phyloP scores from a whole-genome alignment of 2,113 vertebrate genomes.

The Suncus etruscus region DNA sequence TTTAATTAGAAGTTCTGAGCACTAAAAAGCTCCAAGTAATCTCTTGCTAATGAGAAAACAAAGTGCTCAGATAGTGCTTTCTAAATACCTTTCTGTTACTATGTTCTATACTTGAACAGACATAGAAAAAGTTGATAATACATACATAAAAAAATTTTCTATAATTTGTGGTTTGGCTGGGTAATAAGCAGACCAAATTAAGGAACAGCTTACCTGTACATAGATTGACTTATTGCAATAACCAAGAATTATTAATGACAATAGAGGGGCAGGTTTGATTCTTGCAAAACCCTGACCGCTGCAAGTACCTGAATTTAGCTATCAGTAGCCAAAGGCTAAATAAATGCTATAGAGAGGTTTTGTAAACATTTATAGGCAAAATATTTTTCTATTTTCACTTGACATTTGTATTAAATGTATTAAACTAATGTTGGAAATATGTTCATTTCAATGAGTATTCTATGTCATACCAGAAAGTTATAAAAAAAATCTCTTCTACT shows the following conservation, averaged over 20 bases:
- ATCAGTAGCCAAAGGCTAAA: too few species aligned
- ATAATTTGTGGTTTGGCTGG: background rate
- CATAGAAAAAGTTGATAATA: background rate
- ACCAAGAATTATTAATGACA: background rate
- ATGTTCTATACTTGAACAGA: background rate
- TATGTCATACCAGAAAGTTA: too few species aligned
- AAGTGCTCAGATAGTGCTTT: background rate
- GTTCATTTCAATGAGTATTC: background rate
- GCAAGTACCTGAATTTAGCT: too few species aligned
- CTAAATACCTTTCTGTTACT: background rate
- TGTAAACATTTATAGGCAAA: background rate
- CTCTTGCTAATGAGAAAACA: background rate
- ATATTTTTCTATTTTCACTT: background rate
- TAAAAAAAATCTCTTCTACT: background rate
- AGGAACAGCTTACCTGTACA: background rate
- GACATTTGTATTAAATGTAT: slow-evolving; percentile 2
- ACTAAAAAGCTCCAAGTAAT: background rate
- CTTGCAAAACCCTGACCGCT: too few species aligned
- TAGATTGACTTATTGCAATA: background rate
- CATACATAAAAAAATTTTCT: background rate
- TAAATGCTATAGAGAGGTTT: background rate
- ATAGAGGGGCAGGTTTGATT: background rate
- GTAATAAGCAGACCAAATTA: too few species aligned
- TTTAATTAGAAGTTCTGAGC: background rate
- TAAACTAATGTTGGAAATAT: background rate